These are phyloP conservation scores for Hydrozoanthus gracilis DNA, from an alignment of 92 coral and sea anemone genomes.

Conservation along the genomic window DNA sequence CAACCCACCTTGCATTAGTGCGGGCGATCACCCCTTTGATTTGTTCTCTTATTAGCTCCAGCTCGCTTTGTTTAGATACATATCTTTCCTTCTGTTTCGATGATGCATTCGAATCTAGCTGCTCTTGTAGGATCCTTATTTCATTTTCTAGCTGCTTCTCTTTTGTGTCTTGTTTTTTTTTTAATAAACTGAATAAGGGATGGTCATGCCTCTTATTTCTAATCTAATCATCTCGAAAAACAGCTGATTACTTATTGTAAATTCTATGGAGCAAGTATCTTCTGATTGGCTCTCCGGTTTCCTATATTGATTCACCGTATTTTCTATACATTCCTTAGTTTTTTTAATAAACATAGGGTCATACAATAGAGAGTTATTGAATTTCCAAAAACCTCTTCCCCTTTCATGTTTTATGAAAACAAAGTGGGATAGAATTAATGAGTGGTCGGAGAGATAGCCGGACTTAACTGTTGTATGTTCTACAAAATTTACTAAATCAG, in stretches of 20 bases:
- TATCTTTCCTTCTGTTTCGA: conserved; percentile 5
- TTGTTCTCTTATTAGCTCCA: conserved; percentile 28
- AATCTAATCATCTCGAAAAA: conserved; percentile 37
- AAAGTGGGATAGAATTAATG: conserved; percentile 26
- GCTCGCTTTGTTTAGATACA: conserved; percentile 29
- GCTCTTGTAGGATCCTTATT: background rate
- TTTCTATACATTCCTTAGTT: conserved; percentile 20
- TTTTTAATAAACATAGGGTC: conserved; percentile 40
- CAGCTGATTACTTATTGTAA: conserved; percentile 46
- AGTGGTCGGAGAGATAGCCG: conserved; percentile 54
- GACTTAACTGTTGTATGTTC: conserved; percentile 14
- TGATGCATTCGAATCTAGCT: background rate
- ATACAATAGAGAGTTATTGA: conserved; percentile 44
- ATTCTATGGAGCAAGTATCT: conserved; percentile 6
- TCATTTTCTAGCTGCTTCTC: too few species aligned
- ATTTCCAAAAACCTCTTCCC: conserved; percentile 54
- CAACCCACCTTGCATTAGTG: conserved; percentile 25
- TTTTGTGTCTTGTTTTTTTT: conserved; percentile 37
- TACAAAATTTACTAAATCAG: conserved; percentile 40
- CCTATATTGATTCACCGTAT: conserved; percentile 10
- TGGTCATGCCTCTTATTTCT: conserved; percentile 39
- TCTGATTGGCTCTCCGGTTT: background rate
- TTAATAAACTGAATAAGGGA: conserved; percentile 49
- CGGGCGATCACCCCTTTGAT: conserved; percentile 27
- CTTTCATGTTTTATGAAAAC: conserved; percentile 48